Conservation (phyloP, 2,113 vertebrate species). For the Platycercus adscitus region DNA sequence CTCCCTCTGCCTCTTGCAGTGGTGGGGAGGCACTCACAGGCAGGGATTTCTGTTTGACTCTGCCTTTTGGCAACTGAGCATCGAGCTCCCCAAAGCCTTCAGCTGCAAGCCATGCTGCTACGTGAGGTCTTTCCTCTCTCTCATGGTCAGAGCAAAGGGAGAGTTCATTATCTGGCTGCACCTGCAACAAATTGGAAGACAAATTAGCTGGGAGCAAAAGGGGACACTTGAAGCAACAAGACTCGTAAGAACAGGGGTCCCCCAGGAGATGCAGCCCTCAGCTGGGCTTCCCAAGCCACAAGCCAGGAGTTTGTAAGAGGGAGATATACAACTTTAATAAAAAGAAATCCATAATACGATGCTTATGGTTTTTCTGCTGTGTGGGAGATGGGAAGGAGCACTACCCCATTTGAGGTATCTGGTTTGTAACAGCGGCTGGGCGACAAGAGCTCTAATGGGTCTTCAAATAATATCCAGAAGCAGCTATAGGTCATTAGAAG, state of each 20-base stretch:
- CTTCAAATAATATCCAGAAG: slow-evolving; percentile 51
- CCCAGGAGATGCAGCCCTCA: slow-evolving; percentile 38
- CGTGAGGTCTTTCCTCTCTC: slow-evolving; percentile 11
- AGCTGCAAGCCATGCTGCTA: slow-evolving; percentile 35
- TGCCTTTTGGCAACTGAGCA: slow-evolving; percentile 14
- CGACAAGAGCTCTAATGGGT: slow-evolving; percentile 41
- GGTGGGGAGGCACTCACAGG: not conserved
- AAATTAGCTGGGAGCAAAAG: slow-evolving; percentile 12
- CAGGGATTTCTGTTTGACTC: not conserved
- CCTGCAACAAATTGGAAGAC: slow-evolving; percentile 70
- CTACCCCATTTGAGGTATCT: not conserved
- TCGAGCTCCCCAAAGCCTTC: slow-evolving; percentile 34
- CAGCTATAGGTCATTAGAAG: slow-evolving; percentile 42
- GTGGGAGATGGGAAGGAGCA: not conserved
- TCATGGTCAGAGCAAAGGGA: slow-evolving; percentile 33
- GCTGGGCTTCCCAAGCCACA: slow-evolving; percentile 30
- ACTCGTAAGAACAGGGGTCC: slow-evolving; percentile 16
- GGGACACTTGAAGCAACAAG: not conserved
- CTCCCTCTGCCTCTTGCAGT: not conserved
- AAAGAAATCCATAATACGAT: slow-evolving; percentile 57
- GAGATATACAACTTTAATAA: slow-evolving; percentile 73
- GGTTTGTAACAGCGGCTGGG: slow-evolving; percentile 19
- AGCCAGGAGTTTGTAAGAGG: slow-evolving; percentile 3
- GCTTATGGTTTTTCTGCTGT: slow-evolving; percentile 26
- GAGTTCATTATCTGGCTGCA: slow-evolving; percentile 54